A percentile compares a stretch with the other conserved stretches of the same genome.
phyloP scores from a whole-genome alignment of 2,888 invertebrate genomes.

The Nowickia ferox region DNA sequence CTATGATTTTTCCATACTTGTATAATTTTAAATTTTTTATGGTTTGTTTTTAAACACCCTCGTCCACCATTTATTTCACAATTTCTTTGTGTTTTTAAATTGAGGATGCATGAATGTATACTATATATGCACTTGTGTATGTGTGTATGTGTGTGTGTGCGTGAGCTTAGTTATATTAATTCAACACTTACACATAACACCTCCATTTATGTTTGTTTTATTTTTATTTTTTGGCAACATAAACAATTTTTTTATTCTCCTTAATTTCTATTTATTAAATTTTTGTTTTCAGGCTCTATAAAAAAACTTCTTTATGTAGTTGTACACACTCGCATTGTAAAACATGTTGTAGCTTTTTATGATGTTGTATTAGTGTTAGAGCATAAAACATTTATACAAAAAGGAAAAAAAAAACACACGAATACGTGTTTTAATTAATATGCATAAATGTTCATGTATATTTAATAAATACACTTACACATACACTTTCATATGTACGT shows the following conservation, averaged over 20 bases:
- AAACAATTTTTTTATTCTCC: slow-evolving; percentile 17
- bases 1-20: too few species aligned
- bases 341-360: slow-evolving; percentile 35
- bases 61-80: too few species aligned
- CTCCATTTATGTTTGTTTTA: slow-evolving; percentile 27
- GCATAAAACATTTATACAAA: slow-evolving; percentile 30
- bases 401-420: slow-evolving; percentile 22
- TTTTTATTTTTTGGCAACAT: slow-evolving; percentile 35
- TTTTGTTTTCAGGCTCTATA: neutral
- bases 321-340: slow-evolving; percentile 32
- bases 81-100: too few species aligned
- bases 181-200: slow-evolving; percentile 37
- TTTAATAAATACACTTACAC: slow-evolving; percentile 36
- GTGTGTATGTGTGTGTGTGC: neutral
- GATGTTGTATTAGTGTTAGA: slow-evolving; percentile 31
- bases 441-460: slow-evolving; percentile 52
- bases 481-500: slow-evolving; percentile 21
- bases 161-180: neutral
- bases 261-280: neutral
- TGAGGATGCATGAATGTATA: too few species aligned
- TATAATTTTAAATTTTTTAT: too few species aligned
- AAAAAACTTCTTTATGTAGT: slow-evolving; percentile 17
- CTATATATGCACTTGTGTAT: too few species aligned
- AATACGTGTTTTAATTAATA: slow-evolving; percentile 68
- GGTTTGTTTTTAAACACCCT: too few species aligned